Evolutionary conservation across 53 echinoderm and acorn worm species (phyloP).

Genomic region (Zoroaster sp.): DNA sequence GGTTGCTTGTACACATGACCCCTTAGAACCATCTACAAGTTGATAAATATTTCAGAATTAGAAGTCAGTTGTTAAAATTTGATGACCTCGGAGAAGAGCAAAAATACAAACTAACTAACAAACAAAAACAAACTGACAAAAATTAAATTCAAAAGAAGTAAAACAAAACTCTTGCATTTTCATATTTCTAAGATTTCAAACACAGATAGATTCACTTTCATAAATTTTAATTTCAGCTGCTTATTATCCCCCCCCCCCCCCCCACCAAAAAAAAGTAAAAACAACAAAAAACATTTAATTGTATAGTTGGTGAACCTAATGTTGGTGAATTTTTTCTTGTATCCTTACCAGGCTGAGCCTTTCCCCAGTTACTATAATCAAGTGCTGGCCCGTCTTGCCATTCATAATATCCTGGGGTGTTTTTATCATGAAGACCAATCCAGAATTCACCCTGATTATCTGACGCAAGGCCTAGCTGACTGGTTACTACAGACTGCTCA

Average conservation of each 20-base stretch:
- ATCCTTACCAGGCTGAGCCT: conserved; percentile 36
- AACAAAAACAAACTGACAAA: background rate
- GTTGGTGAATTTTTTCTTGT: no score
- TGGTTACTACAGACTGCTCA: conserved; percentile 67
- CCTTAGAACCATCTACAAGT: conserved; percentile 70
- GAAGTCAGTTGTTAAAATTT: no score
- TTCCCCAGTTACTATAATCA: conserved; percentile 30
- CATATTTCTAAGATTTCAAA: no score
- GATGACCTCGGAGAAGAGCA: no score
- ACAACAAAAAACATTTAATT: no score
- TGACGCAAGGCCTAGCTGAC: conserved; percentile 57
- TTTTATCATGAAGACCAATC: conserved; percentile 84
- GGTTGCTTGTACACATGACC: conserved; percentile 78
- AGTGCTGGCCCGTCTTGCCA: conserved; percentile 24
- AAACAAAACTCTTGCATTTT: background rate
- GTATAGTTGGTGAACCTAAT: no score
- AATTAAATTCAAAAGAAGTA: background rate
- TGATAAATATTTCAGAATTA: background rate
- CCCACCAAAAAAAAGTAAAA: background rate
- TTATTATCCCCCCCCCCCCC: no score
- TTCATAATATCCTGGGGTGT: conserved; percentile 71
- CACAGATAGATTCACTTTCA: no score
- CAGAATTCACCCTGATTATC: conserved; percentile 60
- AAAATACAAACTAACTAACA: no score
- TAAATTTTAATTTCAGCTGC: no score